These are phyloP conservation scores for Riptortus pedestris DNA, from an alignment of 1,140 invertebrate species.

Conservation along the genomic window DNA sequence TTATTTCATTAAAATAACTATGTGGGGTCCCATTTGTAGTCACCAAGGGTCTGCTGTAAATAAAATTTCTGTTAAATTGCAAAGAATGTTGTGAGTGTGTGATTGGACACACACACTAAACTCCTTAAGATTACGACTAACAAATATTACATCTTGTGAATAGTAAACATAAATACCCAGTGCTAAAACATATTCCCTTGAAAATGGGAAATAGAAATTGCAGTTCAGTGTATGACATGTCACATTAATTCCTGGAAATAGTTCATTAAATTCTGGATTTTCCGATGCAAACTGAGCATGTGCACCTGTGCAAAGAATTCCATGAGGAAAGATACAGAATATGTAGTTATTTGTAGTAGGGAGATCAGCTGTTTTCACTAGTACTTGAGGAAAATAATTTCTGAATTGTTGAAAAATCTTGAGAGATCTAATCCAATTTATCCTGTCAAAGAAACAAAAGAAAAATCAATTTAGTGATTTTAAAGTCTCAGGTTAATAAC, in stretches of 20 bases:
- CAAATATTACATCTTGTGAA: too few species aligned
- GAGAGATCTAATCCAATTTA: constrained; percentile 4
- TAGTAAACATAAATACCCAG: constrained; percentile 21
- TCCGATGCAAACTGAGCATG: constrained; percentile 70
- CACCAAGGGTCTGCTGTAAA: too few species aligned
- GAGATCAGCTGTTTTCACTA: constrained; percentile 70
- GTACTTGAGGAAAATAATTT: constrained; percentile 70
- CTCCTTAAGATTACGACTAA: too few species aligned
- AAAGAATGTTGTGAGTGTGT: too few species aligned
- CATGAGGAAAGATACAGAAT: constrained; percentile 79
- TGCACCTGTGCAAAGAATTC: constrained; percentile 63
- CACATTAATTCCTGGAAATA: constrained; percentile 61
- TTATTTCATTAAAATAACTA: too few species aligned
- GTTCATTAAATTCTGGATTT: constrained; percentile 50
- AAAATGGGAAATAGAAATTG: constrained; percentile 23
- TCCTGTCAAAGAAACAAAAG: constrained; percentile 3
- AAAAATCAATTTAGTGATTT: too few species aligned
- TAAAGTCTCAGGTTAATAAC: too few species aligned
- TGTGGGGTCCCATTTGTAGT: too few species aligned
- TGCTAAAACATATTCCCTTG: constrained; percentile 17
- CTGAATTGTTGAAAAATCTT: constrained; percentile 57
- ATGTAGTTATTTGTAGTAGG: constrained; percentile 72
- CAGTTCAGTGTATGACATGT: constrained; percentile 17
- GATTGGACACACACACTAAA: too few species aligned
- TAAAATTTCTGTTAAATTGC: too few species aligned